Conservation (phyloP, 2,888 invertebrate genomes). For the Listrodromus nycthemerus region DNA sequence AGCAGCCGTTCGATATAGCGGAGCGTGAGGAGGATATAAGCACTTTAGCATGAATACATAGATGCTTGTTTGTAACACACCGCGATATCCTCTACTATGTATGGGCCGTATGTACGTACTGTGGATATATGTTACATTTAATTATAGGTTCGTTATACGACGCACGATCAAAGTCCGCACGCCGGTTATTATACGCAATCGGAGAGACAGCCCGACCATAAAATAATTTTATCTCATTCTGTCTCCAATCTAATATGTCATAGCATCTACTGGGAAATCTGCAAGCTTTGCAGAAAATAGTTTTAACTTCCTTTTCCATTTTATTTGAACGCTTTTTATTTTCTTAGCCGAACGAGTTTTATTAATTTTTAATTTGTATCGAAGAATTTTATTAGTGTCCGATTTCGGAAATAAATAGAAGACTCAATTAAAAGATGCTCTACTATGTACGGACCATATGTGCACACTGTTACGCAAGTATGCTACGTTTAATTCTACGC, state of each 20-base stretch:
- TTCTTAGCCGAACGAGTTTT: too few species aligned
- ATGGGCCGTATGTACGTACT: not conserved
- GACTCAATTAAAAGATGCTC: not conserved
- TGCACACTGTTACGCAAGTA: too few species aligned
- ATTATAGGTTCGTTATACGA: constrained; percentile 44
- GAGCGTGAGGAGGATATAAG: constrained; percentile 23
- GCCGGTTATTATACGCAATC: constrained; percentile 15
- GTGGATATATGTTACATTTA: constrained; percentile 24
- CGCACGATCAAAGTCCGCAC: constrained; percentile 34
- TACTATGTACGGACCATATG: not conserved
- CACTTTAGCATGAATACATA: constrained; percentile 4
- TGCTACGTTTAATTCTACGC: constrained; percentile 37
- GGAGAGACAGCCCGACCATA: not conserved
- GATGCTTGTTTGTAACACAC: constrained; percentile 5
- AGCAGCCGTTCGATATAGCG: constrained; percentile 13
- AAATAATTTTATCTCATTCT: constrained; percentile 29
- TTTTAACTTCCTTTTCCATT: too few species aligned
- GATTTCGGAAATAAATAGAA: too few species aligned
- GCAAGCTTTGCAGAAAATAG: too few species aligned
- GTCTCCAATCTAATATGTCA: not conserved
- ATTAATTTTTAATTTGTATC: too few species aligned
- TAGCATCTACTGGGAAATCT: too few species aligned
- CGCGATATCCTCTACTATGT: not conserved
- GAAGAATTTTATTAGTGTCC: too few species aligned
- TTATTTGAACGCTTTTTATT: too few species aligned